Conservation (phyloP, 2,888 invertebrate genomes). For the Sarcophaga rosellei region DNA sequence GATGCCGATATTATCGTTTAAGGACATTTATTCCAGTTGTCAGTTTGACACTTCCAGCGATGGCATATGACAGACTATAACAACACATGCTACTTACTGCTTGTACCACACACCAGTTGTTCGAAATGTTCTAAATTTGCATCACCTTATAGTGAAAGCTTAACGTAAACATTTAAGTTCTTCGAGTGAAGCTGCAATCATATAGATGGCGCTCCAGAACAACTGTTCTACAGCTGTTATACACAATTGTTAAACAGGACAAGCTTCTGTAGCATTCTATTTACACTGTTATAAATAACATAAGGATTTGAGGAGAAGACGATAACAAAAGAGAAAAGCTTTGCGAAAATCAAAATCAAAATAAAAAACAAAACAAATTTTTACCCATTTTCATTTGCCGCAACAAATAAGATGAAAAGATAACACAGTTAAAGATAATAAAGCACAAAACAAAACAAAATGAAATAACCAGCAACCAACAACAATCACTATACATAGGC, state of each 20-base stretch:
- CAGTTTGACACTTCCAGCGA: slow-evolving; percentile 42
- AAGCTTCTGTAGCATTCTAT: slow-evolving; percentile 32
- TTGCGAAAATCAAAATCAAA: slow-evolving; percentile 62
- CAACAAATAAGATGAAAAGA: slow-evolving; percentile 57
- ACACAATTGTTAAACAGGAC: slow-evolving; percentile 9
- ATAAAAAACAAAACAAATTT: slow-evolving; percentile 53
- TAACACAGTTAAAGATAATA: slow-evolving; percentile 39
- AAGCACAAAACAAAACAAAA: slow-evolving; percentile 34
- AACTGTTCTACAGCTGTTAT: slow-evolving; percentile 43
- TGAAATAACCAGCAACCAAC: slow-evolving; percentile 32
- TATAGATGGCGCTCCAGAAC: slow-evolving; percentile 36
- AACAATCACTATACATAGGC: not conserved
- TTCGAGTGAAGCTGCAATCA: slow-evolving; percentile 15
- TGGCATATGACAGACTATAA: not conserved
- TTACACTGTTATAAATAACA: not conserved
- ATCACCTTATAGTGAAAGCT: not conserved
- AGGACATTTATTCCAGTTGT: slow-evolving; percentile 50
- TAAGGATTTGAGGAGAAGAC: not conserved
- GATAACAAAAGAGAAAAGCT: slow-evolving; percentile 42
- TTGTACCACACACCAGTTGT: not conserved
- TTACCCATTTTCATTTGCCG: slow-evolving; percentile 66
- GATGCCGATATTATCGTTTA: slow-evolving; percentile 3
- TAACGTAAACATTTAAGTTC: not conserved
- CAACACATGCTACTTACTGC: too few relatives aligned
- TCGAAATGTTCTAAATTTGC: not conserved